Evolutionary conservation across 2,888 invertebrate genomes (phyloP).

Genomic region (Aphidoletes aphidimyza): DNA sequence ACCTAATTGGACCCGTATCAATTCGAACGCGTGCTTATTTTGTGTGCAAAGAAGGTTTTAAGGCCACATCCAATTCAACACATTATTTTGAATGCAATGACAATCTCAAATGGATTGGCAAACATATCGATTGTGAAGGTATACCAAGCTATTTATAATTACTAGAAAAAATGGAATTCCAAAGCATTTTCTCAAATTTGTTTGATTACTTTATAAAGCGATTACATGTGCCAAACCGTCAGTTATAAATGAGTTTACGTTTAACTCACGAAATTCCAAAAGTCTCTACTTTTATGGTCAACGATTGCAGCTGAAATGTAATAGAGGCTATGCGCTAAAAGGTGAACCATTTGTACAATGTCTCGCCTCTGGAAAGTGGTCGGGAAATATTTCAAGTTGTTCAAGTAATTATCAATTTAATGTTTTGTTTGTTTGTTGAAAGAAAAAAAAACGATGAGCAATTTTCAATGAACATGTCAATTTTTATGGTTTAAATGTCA

Average conservation of each 20-base stretch:
- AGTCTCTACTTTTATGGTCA: conserved; percentile 62
- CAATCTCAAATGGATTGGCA: background rate
- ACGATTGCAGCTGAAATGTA: conserved; percentile 66
- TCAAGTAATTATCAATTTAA: conserved; percentile 64
- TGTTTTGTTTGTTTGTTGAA: conserved; percentile 9
- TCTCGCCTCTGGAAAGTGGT: conserved; percentile 68
- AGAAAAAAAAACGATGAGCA: background rate
- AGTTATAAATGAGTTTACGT: conserved; percentile 62
- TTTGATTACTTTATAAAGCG: conserved; percentile 60
- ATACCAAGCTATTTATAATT: background rate
- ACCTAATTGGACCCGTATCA: conserved; percentile 17
- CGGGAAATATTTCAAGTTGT: conserved; percentile 68
- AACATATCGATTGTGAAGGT: conserved; percentile 16
- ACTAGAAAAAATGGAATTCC: background rate
- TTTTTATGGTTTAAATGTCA: background rate
- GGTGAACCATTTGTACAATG: conserved; percentile 67
- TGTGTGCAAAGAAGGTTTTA: background rate
- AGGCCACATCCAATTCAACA: background rate
- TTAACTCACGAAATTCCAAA: background rate
- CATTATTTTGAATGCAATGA: conserved; percentile 21
- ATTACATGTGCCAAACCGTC: conserved; percentile 65
- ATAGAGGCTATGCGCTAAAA: conserved; percentile 66
- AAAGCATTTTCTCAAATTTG: background rate
- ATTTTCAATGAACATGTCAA: background rate
- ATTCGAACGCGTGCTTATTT: background rate